phyloP scores from a whole-genome alignment of 2,113 vertebrate species.

The Brevimyrus niger region DNA sequence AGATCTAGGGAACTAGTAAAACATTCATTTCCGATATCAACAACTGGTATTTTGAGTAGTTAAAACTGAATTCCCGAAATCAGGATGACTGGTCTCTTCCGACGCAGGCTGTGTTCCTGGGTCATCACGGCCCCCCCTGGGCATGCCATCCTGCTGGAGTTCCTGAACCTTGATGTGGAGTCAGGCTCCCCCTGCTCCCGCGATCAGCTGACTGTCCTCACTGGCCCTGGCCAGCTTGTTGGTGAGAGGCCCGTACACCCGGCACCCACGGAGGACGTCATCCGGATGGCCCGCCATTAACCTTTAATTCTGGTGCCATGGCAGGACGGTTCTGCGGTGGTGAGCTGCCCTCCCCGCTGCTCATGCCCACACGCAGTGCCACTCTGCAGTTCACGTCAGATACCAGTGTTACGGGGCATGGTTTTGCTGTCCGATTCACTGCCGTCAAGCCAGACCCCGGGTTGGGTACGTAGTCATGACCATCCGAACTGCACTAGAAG shows the following conservation, averaged over 20 bases:
- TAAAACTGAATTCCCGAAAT: not conserved
- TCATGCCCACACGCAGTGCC: constrained; percentile 53
- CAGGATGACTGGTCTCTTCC: not conserved
- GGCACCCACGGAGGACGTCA: not conserved
- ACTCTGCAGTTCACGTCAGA: constrained; percentile 71
- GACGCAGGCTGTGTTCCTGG: constrained; percentile 66
- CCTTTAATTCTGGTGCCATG: constrained; percentile 16
- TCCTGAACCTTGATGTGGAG: constrained; percentile 64
- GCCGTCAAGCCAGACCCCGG: constrained; percentile 45
- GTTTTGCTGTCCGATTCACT: constrained; percentile 64
- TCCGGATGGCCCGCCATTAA: not conserved
- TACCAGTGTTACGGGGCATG: constrained; percentile 49
- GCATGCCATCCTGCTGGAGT: constrained; percentile 54
- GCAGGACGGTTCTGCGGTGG: constrained; percentile 69
- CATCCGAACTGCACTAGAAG: not conserved
- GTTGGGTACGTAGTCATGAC: constrained; percentile 50
- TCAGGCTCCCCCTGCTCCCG: constrained; percentile 54
- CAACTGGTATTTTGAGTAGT: not conserved
- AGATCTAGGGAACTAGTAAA: not conserved
- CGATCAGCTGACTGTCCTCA: constrained; percentile 61
- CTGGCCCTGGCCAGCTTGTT: constrained; percentile 45
- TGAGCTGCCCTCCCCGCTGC: constrained; percentile 46
- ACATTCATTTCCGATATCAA: not conserved
- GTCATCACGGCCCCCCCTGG: constrained; percentile 50
- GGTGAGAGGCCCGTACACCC: constrained; percentile 52